Evolutionary conservation across 2,113 vertebrate species (phyloP).

Genomic region (Chionis minor): DNA sequence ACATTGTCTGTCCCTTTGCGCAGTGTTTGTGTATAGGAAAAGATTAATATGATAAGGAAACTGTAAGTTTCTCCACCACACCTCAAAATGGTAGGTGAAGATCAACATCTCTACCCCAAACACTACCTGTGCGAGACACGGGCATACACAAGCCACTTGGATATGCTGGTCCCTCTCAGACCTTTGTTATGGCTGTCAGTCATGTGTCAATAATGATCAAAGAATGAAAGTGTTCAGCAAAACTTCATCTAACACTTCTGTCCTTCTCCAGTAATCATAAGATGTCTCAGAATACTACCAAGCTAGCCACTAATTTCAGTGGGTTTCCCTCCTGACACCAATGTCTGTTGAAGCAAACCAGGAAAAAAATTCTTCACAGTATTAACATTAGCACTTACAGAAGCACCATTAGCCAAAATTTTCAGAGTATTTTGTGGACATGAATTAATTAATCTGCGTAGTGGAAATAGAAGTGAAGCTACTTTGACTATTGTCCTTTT

Average conservation of each 20-base stretch:
- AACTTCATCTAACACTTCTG: background rate
- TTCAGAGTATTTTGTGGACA: background rate
- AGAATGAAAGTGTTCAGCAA: background rate
- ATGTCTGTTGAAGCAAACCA: background rate
- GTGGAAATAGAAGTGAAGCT: background rate
- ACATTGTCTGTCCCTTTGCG: background rate
- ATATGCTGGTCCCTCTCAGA: background rate
- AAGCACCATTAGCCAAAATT: background rate
- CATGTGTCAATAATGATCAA: background rate
- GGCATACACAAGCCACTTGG: background rate
- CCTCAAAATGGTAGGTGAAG: background rate
- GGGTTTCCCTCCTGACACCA: background rate
- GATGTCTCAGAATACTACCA: background rate
- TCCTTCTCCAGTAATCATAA: background rate
- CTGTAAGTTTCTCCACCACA: background rate
- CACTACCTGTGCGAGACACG: background rate
- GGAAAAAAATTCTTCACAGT: background rate
- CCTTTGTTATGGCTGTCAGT: background rate
- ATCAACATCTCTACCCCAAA: background rate
- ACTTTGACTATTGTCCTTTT: background rate
- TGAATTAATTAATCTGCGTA: background rate
- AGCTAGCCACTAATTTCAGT: background rate
- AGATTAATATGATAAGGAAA: background rate
- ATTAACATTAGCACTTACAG: background rate
- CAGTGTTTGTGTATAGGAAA: background rate